Evolutionary conservation across 1,140 invertebrate species (phyloP), one percentile per base, ranked within the genome.

Genomic region (Pissodes strobi): DNA sequence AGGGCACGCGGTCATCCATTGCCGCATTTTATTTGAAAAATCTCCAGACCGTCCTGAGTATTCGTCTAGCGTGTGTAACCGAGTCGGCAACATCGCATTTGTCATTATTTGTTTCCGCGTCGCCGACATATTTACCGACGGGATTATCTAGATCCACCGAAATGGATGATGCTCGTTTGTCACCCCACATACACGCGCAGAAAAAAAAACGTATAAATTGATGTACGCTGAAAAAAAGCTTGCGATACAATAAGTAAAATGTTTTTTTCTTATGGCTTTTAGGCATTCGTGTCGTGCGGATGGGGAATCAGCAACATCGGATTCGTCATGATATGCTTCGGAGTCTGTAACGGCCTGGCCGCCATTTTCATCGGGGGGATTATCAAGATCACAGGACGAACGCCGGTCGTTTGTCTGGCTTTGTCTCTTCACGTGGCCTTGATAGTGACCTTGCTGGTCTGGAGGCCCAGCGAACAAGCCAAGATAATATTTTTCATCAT

Each of bases 311-410:
- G 85, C 57, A 90, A 93, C 70, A 92, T 97, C 22, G 94, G 94
- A 0, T 95, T 88, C 71, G 91, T 96, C 19, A 91, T 96, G 87
- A 94, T 96, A 49, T 93, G 91, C 73, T 95, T 93, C 73, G 94
- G 93, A 1, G 84, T 90, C 6, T 87, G 87, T 22, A 93, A 95
- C 70, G 90, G 92, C 0, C 74, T 94, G 19, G 90, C 90, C 0
- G 92, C 92, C 0, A 83, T 93, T 0, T 78, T 86, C 1, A 90
- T 90, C 0, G 93, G 94, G 0, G 85, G 86, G 0, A 71, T 95
- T 2, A 88, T 93, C 15, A 93, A 93, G 75, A 79, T 89, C 19
- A 87, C 92, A 0, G 94, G 94, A 0, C 80, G 94, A 52, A 83
- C 87, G 23, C 87, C 92, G 0, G 82, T 88, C 23, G 86, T 95